phyloP scores from a whole-genome alignment of 2,888 invertebrate species.

The Stramonita haemastoma region DNA sequence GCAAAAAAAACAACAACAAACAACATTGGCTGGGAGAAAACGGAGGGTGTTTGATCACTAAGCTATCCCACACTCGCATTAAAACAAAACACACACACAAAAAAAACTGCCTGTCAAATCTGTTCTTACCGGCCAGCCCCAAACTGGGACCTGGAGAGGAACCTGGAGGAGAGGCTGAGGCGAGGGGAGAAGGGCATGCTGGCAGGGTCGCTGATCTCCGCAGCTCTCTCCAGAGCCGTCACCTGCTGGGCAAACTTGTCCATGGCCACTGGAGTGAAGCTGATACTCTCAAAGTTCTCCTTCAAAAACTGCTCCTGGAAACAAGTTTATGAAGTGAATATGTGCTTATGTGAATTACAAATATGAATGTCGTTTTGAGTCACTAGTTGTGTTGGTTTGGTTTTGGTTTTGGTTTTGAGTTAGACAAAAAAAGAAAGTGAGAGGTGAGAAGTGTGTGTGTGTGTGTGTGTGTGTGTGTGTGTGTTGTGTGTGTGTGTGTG shows the following conservation, averaged over 20 bases:
- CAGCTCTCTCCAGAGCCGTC: constrained; percentile 63
- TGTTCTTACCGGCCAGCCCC: constrained; percentile 52
- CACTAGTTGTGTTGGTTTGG: no score
- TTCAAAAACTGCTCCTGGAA: constrained; percentile 69
- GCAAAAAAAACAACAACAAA: no score
- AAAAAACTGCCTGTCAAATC: no score
- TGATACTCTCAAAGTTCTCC: constrained; percentile 71
- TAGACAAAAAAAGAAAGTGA: no score
- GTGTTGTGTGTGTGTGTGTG: neutral
- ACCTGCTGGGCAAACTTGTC: constrained; percentile 67
- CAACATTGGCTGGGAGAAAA: no score
- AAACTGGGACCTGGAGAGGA: constrained; percentile 66
- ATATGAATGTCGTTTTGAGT: neutral
- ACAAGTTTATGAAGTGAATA: no score
- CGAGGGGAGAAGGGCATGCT: constrained; percentile 59
- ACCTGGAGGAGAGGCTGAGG: constrained; percentile 70
- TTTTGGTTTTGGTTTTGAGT: neutral
- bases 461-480: no score
- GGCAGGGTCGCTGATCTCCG: constrained; percentile 48
- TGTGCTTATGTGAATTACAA: neutral
- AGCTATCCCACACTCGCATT: no score
- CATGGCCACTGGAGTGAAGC: constrained; percentile 62
- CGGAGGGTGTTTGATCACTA: no score
- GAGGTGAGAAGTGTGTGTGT: no score
- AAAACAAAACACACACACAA: no score